phyloP scores from a whole-genome alignment of 37 sponge, comb jelly and placozoan species.

The Cladorhizidae sp. region DNA sequence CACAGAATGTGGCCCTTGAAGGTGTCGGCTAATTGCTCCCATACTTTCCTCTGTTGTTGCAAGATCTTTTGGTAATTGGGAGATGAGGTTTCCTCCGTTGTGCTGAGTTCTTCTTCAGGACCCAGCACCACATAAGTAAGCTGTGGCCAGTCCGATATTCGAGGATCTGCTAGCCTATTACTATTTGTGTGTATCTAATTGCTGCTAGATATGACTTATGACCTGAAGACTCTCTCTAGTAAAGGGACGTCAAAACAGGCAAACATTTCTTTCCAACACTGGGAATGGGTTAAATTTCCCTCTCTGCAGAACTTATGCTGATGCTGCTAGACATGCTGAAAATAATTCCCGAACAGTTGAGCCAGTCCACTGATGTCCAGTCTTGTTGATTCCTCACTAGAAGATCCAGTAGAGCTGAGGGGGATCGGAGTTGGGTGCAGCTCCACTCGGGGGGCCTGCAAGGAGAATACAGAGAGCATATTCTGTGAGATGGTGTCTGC shows the following conservation, averaged over 20 bases:
- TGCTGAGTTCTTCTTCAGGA: background rate
- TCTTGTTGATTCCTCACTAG: background rate
- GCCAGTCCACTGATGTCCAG: slow-evolving; percentile 5
- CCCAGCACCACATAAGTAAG: slow-evolving; percentile 3
- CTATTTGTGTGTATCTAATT: background rate
- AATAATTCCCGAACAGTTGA: background rate
- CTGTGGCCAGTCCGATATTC: background rate
- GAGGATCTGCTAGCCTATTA: background rate
- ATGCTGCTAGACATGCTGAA: background rate
- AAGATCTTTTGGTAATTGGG: slow-evolving; percentile 17
- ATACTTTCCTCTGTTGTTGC: background rate
- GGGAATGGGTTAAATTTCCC: background rate
- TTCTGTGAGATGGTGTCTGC: slow-evolving; percentile 5
- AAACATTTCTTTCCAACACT: background rate
- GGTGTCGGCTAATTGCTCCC: background rate
- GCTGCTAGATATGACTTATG: background rate
- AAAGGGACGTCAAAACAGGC: background rate
- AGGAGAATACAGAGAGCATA: background rate
- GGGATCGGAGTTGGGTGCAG: background rate
- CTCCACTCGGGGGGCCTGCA: background rate
- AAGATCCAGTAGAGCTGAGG: background rate
- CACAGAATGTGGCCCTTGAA: slow-evolving; percentile 34
- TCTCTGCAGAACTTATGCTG: background rate
- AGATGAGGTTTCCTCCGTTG: background rate
- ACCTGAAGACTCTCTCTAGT: background rate